These are phyloP conservation scores for Plebejus argus DNA, from an alignment of 2,888 invertebrate species.

Conservation along the genomic window DNA sequence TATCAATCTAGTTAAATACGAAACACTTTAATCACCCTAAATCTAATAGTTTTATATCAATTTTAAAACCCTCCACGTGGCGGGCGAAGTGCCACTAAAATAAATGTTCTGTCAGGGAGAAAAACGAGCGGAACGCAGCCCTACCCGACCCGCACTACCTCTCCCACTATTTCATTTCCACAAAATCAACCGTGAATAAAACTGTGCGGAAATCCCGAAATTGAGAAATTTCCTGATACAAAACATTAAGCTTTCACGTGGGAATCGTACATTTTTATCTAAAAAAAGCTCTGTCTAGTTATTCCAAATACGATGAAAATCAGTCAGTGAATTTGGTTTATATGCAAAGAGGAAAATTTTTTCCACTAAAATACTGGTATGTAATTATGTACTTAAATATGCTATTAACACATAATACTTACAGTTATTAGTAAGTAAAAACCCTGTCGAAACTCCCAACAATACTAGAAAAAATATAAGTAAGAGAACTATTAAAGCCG, in stretches of 20 bases:
- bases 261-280: background rate
- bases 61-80: slow-evolving; percentile 69
- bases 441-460: slow-evolving; percentile 79
- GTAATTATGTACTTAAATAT: background rate
- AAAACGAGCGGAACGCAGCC: slow-evolving; percentile 68
- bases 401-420: slow-evolving; percentile 54
- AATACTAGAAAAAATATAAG: slow-evolving; percentile 78
- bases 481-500: slow-evolving; percentile 76
- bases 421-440: slow-evolving; percentile 82
- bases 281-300: too few relatives aligned
- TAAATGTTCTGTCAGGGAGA: slow-evolving; percentile 78
- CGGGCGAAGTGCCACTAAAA: slow-evolving; percentile 73
- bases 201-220: slow-evolving; percentile 30
- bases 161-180: slow-evolving; percentile 53
- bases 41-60: slow-evolving; percentile 65
- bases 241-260: background rate
- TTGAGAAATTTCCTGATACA: background rate
- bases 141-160: slow-evolving; percentile 47
- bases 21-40: slow-evolving; percentile 49
- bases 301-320: too few relatives aligned
- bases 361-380: too few relatives aligned
- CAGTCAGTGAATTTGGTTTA: background rate
- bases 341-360: too few relatives aligned
- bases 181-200: slow-evolving; percentile 55
- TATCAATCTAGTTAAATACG: background rate